These are phyloP conservation scores for Eurytoma adleriae DNA, from an alignment of 2,888 invertebrate genomes.

Conservation along the genomic window DNA sequence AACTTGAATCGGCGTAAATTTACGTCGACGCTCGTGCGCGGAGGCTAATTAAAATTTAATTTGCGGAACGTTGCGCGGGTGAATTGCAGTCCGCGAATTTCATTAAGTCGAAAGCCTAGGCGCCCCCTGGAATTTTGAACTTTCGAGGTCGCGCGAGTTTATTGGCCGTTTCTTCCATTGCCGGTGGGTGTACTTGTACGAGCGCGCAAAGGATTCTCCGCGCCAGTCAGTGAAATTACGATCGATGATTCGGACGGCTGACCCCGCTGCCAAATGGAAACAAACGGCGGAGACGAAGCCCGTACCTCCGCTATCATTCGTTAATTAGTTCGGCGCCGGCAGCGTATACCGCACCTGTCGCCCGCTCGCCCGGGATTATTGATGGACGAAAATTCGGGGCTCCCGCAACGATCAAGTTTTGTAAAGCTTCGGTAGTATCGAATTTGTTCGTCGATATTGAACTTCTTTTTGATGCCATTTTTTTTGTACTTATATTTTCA, in stretches of 20 bases:
- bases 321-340: background rate
- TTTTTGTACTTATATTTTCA: background rate
- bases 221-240: background rate
- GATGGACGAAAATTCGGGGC: background rate
- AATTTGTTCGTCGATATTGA: background rate
- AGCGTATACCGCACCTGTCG: background rate
- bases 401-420: no score
- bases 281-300: background rate
- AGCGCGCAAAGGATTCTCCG: background rate
- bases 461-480: background rate
- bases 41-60: constrained; percentile 31
- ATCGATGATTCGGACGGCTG: background rate
- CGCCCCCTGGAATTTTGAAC: background rate
- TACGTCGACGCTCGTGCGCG: no score
- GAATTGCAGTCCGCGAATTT: background rate
- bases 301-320: background rate
- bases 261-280: background rate
- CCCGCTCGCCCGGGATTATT: background rate
- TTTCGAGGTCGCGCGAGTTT: background rate
- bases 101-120: constrained; percentile 16
- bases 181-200: background rate
- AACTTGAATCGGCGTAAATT: background rate
- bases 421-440: no score
- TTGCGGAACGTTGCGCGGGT: constrained; percentile 12
- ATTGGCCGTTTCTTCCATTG: background rate